Evolutionary conservation across 2,888 invertebrate species (phyloP).

Genomic region (Pachliopta kotzebuea): DNA sequence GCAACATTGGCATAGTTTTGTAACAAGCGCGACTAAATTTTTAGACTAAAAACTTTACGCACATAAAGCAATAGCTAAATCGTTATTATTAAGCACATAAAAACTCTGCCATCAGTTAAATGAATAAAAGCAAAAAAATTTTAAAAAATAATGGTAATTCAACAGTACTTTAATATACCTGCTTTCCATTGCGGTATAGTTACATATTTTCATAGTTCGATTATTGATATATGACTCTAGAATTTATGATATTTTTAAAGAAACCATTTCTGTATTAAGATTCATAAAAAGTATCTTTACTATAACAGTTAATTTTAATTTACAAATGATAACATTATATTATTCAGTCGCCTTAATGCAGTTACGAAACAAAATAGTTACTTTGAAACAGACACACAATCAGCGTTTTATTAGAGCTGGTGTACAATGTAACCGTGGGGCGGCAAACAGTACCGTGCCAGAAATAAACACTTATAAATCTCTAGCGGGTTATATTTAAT

Average conservation of each 20-base stretch:
- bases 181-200: too few species aligned
- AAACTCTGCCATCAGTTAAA: too few species aligned
- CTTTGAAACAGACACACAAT: constrained; percentile 48
- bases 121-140: too few species aligned
- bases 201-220: too few species aligned
- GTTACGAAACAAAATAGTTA: constrained; percentile 53
- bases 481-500: constrained; percentile 72
- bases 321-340: neutral
- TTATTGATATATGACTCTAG: too few species aligned
- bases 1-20: neutral
- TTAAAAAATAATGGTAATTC: too few species aligned
- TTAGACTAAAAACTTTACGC: neutral
- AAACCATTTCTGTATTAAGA: neutral
- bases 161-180: too few species aligned
- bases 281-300: neutral
- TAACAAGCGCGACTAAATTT: neutral
- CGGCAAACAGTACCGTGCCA: constrained; percentile 46
- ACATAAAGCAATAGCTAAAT: neutral
- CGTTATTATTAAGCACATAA: too few species aligned
- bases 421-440: constrained; percentile 49
- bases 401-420: constrained; percentile 62
- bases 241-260: too few species aligned
- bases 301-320: neutral
- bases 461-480: constrained; percentile 78
- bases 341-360: constrained; percentile 7